These are phyloP conservation scores for Sebastes oblongus DNA, from an alignment of 2,797 vertebrate genomes.

Conservation along the genomic window DNA sequence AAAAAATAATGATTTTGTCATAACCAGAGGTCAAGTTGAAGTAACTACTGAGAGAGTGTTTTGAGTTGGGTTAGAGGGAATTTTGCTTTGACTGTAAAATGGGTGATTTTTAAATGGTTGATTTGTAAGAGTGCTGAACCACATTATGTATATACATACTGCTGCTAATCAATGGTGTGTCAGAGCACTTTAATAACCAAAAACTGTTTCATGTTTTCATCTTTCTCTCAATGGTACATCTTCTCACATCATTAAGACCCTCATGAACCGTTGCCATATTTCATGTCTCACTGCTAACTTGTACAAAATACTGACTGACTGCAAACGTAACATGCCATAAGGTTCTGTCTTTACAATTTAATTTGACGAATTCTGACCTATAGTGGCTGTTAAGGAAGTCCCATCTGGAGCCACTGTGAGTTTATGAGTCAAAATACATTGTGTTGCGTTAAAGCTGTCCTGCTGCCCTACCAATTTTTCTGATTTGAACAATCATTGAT, in stretches of 20 bases:
- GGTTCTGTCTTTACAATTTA: neutral
- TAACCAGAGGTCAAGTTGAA: conserved; percentile 56
- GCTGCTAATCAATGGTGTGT: conserved; percentile 78
- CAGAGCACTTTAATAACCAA: conserved; percentile 80
- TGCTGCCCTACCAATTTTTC: conserved; percentile 3
- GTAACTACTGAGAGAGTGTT: conserved; percentile 72
- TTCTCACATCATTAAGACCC: conserved; percentile 28
- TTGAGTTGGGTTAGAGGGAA: conserved; percentile 22
- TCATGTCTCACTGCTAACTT: conserved; percentile 11
- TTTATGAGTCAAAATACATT: neutral
- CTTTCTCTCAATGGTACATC: conserved; percentile 22
- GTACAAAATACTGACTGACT: neutral
- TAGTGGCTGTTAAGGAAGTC: neutral
- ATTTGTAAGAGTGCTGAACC: conserved; percentile 66
- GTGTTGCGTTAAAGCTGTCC: neutral
- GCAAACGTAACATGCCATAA: neutral
- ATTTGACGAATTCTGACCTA: conserved; percentile 18
- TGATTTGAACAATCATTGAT: conserved; percentile 1
- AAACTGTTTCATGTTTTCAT: conserved; percentile 59
- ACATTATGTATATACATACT: conserved; percentile 74
- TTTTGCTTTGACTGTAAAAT: conserved; percentile 29
- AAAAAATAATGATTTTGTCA: conserved; percentile 29
- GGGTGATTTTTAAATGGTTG: conserved; percentile 56
- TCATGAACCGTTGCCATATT: conserved; percentile 16
- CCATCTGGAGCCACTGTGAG: neutral